Evolutionary conservation across 1,140 invertebrate species (phyloP), one percentile per base, ranked within the genome.

Genomic region (Adelges cooleyi): DNA sequence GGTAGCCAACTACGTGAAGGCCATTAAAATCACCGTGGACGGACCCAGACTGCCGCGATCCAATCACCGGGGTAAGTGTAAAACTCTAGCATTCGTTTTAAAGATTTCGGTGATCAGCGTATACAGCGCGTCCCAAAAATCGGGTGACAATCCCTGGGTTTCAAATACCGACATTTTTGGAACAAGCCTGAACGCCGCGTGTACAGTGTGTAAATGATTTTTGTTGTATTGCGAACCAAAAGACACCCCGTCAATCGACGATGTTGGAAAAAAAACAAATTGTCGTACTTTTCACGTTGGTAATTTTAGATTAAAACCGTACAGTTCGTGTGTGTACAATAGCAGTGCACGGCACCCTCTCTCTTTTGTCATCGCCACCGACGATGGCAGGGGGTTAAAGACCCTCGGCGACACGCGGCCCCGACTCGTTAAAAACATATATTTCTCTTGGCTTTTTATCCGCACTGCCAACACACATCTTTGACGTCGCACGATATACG

Each of bases 21-120:
- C 94, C 36, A 98, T 98, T 73, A 98, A 98, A 79, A 94, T 99
- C 49, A 98, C 95, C 0, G 95, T 98, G 40, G 95, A 99, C 75
- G 95, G 95, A 52, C 95, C 95, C 0, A 77, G 95, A 70, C 95
- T 98, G 74, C 94, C 95, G 2, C 80, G 95, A 69, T 95, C 90
- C 27, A 97, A 97, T 80, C 90, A 89, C 69, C 82, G 84, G 29
- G 56, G 56, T 62, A 48, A 33, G 27, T 17, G 40, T 33, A 6
- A n/a, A 6, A 33, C 29, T 6, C 29, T 33, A 5, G 29, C 29
- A 11, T 6, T 33, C n/a, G n/a, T n/a, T n/a, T n/a, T n/a, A n/a
- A n/a, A n/a, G n/a, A n/a, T n/a, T n/a, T n/a, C n/a, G 11, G 29
- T 33, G 11, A 33, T 33, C 11, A 33, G 29, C 29, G 5, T 33